A percentile compares a stretch with the other conserved stretches of the same genome.
Evolutionary conservation across 2,113 vertebrate genomes (phyloP).

Genomic region (Microtus ochrogaster): DNA sequence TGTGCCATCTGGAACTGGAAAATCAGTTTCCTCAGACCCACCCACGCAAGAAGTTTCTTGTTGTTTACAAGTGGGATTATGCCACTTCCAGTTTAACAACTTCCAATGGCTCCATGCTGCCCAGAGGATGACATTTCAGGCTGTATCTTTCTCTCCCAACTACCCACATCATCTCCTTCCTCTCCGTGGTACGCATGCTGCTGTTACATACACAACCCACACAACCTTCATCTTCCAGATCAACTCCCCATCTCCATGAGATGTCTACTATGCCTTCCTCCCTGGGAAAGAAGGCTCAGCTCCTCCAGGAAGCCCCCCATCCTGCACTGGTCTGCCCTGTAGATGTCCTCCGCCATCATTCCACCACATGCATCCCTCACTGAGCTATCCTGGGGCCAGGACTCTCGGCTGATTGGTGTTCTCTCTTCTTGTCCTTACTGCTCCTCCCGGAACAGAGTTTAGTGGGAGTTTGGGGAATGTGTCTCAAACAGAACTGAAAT

Average conservation of each 20-base stretch:
- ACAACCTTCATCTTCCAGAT: not conserved
- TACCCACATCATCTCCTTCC: not conserved
- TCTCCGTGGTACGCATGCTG: not conserved
- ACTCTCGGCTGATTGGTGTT: not conserved
- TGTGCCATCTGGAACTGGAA: not conserved
- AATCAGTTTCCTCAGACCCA: not conserved
- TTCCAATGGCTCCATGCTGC: not conserved
- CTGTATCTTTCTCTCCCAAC: not conserved
- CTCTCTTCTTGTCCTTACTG: not conserved
- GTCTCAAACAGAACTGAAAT: conserved; percentile 39
- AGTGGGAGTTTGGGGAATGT: not conserved
- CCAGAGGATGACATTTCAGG: not conserved
- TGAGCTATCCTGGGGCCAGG: not conserved
- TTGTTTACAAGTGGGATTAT: not conserved
- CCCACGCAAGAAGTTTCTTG: not conserved
- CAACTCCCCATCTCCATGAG: not conserved
- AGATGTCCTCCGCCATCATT: not conserved
- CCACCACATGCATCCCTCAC: not conserved
- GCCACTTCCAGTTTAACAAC: not conserved
- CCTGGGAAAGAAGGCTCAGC: not conserved
- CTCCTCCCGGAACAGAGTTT: not conserved
- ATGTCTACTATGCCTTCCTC: not conserved
- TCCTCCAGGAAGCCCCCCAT: conserved; percentile 9
- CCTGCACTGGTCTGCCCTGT: not conserved
- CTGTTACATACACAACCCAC: not conserved